These are phyloP conservation scores for Oreochromis mossambicus DNA, from an alignment of 2,797 vertebrate genomes.

Conservation along the genomic window DNA sequence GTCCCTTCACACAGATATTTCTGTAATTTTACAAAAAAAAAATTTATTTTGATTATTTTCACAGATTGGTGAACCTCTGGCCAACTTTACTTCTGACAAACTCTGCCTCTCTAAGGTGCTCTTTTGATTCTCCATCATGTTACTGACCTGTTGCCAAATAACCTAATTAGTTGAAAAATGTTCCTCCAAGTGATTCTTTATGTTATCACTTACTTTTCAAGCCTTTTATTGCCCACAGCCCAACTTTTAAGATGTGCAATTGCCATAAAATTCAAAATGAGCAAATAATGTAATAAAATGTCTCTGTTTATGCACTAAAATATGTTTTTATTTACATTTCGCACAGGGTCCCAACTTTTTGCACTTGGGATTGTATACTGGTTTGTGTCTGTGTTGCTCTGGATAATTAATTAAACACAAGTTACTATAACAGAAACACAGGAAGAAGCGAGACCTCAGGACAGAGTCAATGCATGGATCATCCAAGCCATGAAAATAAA, in stretches of 20 bases:
- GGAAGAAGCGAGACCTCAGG: background rate
- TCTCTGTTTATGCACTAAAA: background rate
- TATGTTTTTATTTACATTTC: background rate
- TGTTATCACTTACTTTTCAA: background rate
- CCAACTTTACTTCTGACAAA: background rate
- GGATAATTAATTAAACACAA: background rate
- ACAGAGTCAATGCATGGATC: background rate
- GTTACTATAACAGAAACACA: background rate
- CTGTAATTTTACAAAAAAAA: no score
- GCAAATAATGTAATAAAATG: background rate
- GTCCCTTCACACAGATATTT: background rate
- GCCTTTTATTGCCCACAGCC: background rate
- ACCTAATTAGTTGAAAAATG: background rate
- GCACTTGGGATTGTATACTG: background rate
- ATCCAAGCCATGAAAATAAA: background rate
- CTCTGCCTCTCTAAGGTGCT: background rate
- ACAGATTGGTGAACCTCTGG: background rate
- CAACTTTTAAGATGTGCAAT: background rate
- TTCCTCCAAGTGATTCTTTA: background rate
- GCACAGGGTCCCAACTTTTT: rapidly evolving
- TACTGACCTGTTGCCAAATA: background rate
- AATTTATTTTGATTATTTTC: background rate
- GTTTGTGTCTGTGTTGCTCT: background rate
- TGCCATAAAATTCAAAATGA: background rate
- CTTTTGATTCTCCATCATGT: background rate